A percentile compares a stretch with the other conserved stretches of the same genome.
Evolutionary conservation across 2,113 vertebrate genomes (phyloP).

Genomic region (Orientallactaga bullata): DNA sequence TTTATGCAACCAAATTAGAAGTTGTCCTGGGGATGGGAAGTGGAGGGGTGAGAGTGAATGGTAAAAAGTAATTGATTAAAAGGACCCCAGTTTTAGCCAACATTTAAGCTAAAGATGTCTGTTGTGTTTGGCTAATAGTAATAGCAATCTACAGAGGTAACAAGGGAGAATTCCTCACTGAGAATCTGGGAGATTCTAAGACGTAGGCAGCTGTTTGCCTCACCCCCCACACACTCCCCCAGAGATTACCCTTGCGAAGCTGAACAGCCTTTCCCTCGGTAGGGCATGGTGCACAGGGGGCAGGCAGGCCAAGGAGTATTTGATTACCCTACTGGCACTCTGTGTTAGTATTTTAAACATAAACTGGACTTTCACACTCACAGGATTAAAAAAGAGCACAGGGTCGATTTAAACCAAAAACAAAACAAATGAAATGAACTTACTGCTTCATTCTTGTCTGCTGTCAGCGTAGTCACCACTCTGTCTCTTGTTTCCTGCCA

Average conservation of each 20-base stretch:
- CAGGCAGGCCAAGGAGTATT: neutral
- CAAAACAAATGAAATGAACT: constrained; percentile 28
- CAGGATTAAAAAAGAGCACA: neutral
- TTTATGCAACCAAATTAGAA: neutral
- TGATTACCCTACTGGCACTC: neutral
- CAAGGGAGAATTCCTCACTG: neutral
- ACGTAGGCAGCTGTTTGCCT: neutral
- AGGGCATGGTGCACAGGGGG: neutral
- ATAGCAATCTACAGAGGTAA: neutral
- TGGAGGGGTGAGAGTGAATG: too few relatives aligned
- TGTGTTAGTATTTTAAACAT: constrained; percentile 49
- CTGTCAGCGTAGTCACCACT: neutral
- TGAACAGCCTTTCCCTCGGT: neutral
- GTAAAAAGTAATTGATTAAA: constrained; percentile 21
- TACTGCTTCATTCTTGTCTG: constrained; percentile 39
- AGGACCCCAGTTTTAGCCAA: neutral
- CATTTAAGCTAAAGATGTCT: neutral
- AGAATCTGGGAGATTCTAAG: neutral
- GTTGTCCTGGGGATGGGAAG: neutral
- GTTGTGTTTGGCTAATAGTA: neutral
- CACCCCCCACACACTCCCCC: too few relatives aligned
- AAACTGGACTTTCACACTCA: neutral
- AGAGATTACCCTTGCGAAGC: constrained; percentile 22
- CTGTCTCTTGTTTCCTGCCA: constrained; percentile 32
- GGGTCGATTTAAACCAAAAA: constrained; percentile 22